Evolutionary conservation across 2,113 vertebrate genomes (phyloP).

Genomic region (Erinaceus europaeus): DNA sequence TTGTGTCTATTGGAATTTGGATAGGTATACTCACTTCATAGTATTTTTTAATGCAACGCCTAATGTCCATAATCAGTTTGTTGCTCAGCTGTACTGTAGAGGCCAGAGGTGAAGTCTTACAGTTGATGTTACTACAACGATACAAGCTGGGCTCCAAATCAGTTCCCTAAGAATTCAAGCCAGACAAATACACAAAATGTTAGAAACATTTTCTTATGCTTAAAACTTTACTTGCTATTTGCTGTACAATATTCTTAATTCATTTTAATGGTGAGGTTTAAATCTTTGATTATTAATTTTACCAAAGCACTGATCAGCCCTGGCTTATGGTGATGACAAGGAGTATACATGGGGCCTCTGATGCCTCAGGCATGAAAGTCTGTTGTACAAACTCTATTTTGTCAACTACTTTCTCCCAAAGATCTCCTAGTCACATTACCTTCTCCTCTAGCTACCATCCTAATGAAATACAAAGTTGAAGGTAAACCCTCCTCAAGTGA

Average conservation of each 20-base stretch:
- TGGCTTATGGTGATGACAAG: too few species aligned
- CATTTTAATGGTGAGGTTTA: slow-evolving; percentile 31
- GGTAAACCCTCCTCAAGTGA: neutral
- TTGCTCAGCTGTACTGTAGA: slow-evolving; percentile 86
- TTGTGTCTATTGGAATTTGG: neutral
- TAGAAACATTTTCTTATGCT: slow-evolving; percentile 1
- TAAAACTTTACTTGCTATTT: slow-evolving; percentile 3
- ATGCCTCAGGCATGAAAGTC: too few species aligned
- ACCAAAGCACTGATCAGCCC: too few species aligned
- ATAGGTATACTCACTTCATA: slow-evolving; percentile 89
- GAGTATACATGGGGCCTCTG: too few species aligned
- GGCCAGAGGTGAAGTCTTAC: slow-evolving; percentile 83
- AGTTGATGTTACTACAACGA: slow-evolving; percentile 90
- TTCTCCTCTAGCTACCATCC: neutral
- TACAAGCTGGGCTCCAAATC: slow-evolving; percentile 88
- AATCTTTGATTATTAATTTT: too few species aligned
- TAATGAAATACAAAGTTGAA: slow-evolving; percentile 31
- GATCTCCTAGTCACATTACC: neutral
- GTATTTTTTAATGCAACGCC: slow-evolving; percentile 89
- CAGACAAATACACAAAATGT: slow-evolving; percentile 24
- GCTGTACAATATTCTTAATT: neutral
- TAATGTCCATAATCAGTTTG: slow-evolving; percentile 93
- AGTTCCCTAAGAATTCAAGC: slow-evolving; percentile 81
- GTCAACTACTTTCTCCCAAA: slow-evolving; percentile 22
- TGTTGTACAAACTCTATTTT: neutral